Percentiles rank a stretch among this genome's conserved stretches.
Conservation (phyloP, 2,888 invertebrate species). For the Tenthredo scrophulariae region DNA sequence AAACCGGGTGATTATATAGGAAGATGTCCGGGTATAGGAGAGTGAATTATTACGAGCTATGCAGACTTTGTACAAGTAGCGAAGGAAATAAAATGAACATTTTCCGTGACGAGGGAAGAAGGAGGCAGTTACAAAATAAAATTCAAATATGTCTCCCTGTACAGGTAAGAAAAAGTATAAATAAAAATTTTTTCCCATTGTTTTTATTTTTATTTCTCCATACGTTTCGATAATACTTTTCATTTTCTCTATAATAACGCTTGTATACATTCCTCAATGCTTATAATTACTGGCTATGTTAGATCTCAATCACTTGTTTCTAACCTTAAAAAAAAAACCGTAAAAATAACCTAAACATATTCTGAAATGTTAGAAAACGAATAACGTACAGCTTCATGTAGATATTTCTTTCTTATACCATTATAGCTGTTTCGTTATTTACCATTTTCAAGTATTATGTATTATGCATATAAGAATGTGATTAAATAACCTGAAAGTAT, state of each 20-base stretch:
- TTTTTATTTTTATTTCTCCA: slow-evolving; percentile 5
- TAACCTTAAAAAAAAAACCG: not conserved
- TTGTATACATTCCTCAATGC: not conserved
- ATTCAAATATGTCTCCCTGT: slow-evolving; percentile 84
- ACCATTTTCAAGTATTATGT: not conserved
- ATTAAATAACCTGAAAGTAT: not conserved
- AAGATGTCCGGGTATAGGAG: slow-evolving; percentile 85
- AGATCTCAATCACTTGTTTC: not conserved
- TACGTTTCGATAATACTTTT: not conserved
- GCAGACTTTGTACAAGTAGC: slow-evolving; percentile 85
- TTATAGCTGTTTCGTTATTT: not conserved
- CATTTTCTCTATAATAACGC: not conserved
- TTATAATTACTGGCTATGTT: not conserved
- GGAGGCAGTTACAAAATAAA: slow-evolving; percentile 83
- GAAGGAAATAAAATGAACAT: slow-evolving; percentile 84
- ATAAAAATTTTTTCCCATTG: slow-evolving; percentile 54
- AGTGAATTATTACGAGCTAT: slow-evolving; percentile 86
- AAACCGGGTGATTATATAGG: slow-evolving; percentile 46
- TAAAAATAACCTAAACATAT: not conserved
- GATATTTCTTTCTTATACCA: not conserved
- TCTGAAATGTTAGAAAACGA: not conserved
- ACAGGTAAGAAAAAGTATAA: slow-evolving; percentile 78
- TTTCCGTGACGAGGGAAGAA: slow-evolving; percentile 84
- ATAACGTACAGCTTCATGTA: not conserved
- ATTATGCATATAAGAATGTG: not conserved